A percentile compares a stretch with the other conserved stretches of the same genome.
Evolutionary conservation across 2,113 vertebrate genomes (phyloP).

Genomic region (Tenebrosternarchus preto): DNA sequence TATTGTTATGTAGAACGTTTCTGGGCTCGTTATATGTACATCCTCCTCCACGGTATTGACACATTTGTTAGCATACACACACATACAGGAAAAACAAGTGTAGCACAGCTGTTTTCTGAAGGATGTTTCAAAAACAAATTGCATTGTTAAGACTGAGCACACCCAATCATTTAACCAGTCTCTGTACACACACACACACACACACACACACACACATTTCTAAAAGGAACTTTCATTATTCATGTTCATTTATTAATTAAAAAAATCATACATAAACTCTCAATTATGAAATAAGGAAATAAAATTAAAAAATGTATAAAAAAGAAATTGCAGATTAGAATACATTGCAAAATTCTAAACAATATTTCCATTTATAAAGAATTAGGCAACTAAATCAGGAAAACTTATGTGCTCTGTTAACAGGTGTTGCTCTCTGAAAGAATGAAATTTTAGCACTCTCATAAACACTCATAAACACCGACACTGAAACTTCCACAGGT

Average conservation of each 20-base stretch:
- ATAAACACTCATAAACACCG: no score
- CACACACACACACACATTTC: neutral
- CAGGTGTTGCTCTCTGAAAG: no score
- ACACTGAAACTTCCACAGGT: no score
- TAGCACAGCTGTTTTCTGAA: no score
- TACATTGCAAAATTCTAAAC: neutral
- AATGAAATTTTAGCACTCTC: no score
- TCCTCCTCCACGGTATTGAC: no score
- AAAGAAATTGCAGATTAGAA: neutral
- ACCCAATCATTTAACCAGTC: neutral
- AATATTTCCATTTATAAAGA: no score
- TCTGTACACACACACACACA: neutral
- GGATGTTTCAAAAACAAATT: no score
- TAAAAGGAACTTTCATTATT: neutral
- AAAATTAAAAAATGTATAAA: neutral
- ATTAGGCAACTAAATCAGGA: neutral
- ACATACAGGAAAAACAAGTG: neutral
- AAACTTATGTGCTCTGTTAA: no score
- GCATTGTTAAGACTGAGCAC: neutral
- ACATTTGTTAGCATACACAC: neutral
- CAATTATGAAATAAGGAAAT: neutral
- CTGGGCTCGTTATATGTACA: no score
- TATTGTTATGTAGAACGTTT: neutral
- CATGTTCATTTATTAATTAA: neutral
- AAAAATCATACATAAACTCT: neutral